These are phyloP conservation scores for Nephotettix cincticeps DNA, from an alignment of 1,140 invertebrate species.

Conservation along the genomic window DNA sequence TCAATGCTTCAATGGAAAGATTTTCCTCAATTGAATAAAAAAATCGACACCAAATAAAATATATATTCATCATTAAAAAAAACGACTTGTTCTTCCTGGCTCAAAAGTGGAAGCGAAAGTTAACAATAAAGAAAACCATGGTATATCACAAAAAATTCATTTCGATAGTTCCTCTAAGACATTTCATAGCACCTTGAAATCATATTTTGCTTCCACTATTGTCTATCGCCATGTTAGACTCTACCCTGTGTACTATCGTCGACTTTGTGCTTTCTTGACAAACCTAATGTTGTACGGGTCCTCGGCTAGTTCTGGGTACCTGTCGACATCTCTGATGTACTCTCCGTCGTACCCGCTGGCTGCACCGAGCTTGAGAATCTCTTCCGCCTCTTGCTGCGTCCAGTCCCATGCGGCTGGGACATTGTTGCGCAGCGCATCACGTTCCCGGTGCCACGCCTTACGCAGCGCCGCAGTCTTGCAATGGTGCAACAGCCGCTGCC, in stretches of 20 bases:
- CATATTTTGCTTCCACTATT: slow-evolving; percentile 17
- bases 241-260: slow-evolving; percentile 37
- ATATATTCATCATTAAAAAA: no score
- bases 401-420: slow-evolving; percentile 68
- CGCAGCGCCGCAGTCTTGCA: slow-evolving; percentile 80
- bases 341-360: slow-evolving; percentile 84
- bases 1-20: no score
- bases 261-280: slow-evolving; percentile 61
- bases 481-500: slow-evolving; percentile 82
- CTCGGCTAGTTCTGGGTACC: slow-evolving; percentile 90
- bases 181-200: background rate
- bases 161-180: background rate
- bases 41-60: no score
- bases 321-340: slow-evolving; percentile 84
- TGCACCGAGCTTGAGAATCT: slow-evolving; percentile 79
- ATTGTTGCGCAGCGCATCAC: slow-evolving; percentile 76
- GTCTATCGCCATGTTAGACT: slow-evolving; percentile 9
- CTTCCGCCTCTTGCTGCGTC: slow-evolving; percentile 74
- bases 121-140: background rate
- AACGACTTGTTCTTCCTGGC: background rate
- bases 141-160: background rate
- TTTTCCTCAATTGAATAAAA: no score
- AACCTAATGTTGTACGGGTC: slow-evolving; percentile 94
- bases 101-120: background rate
- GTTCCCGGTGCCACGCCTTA: slow-evolving; percentile 90